Base-by-base conservation (phyloP, 2,888 invertebrate species). In the Hemithea aestivaria region DNA sequence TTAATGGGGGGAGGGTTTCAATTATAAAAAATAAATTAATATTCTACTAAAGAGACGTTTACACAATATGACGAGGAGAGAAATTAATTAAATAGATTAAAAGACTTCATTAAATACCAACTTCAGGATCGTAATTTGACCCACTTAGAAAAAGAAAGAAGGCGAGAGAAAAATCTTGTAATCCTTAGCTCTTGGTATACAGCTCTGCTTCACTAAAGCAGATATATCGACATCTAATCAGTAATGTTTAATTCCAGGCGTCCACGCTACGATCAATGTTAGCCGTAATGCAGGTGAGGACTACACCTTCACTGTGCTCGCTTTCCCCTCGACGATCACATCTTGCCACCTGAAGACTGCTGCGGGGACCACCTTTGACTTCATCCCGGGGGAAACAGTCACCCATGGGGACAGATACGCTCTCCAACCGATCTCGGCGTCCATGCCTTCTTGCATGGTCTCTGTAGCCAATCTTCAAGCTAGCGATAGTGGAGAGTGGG, bases 401-500 rank as follows among this genome's bases (percentile, higher is more conserved):
- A 1, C 16, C 3, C 7, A 45, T 21, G 43, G 29, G 1, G 38
- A 44, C 1, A 31, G 43, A 30, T 52, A 34, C 24, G 35, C 30
- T 7, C 35, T 48, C 3, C 12, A 10, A 8, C 33, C 35, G 6
- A 7, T 25, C 6, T 10, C 10, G 2, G 1, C 2, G 0, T 2
- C 10, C 2, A 1, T 44, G 9, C 33, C 40, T 2, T 7, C 26
- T 0, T 52, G 52, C 26, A 9, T 37, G 2, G 30, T 52, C n/a
- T 8, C 20, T 6, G 29, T 50, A 2, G 38, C 9, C 10, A 11
- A 45, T 20, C 31, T 44, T 5, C 30, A 10, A 4, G 28, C 8
- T 7, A 27, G 40, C 7, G 52, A 52, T 27, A 30, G 3, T 12
- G 52, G 52, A 12, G 7, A 30, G 6, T 52, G 52, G 52, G 28